Base-by-base conservation (phyloP, 64 coral and sea anemone genomes). In the Stylophora pistillata region DNA sequence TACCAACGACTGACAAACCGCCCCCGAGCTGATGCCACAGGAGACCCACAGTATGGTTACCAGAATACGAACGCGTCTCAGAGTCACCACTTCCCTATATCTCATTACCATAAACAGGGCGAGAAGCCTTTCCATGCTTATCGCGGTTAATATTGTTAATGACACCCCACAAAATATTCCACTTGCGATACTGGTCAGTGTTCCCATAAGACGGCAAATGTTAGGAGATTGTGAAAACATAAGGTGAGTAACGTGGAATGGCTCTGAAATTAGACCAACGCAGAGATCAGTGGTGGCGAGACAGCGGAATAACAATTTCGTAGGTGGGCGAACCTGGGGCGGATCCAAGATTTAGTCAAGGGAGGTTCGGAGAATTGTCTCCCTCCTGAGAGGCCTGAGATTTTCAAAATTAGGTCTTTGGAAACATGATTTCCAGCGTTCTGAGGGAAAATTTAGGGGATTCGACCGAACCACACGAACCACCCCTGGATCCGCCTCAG, bases 91-190 rank as follows among this genome's bases (percentile, higher is more conserved):
- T 23, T 31, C 1, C 30, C 17, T 74, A 30, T 32, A 74, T 6
- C 32, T 74, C 27, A 74, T 7, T n/a, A 17, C 62, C 18, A 65
- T 7, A 4, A 23, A 23, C 62, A 65, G 62, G 18, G 62, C 62
- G 18, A 65, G 62, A 65, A 65, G 62, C 10, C 62, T 65, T 1
- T 65, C 62, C 62, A 32, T 11, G 32, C 30, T 74, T 10, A 74
- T 74, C 1, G 32, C 27, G 33, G 62, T 65, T 18, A 74, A 15
- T 30, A n/a, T n/a, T n/a, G n/a, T n/a, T n/a, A n/a, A n/a, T n/a
- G n/a, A n/a, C n/a, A n/a, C n/a, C n/a, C n/a, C 72, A 74, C 72
- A 74, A 74, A 74, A 74, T 20, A 37, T 31, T 32, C 72, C 72
- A 34, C 72, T 37, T 14, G 72, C 27, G 32, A 74, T 74, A 18